phyloP scores from a whole-genome alignment of 2,888 invertebrate genomes.

The Anthoptus insignis region DNA sequence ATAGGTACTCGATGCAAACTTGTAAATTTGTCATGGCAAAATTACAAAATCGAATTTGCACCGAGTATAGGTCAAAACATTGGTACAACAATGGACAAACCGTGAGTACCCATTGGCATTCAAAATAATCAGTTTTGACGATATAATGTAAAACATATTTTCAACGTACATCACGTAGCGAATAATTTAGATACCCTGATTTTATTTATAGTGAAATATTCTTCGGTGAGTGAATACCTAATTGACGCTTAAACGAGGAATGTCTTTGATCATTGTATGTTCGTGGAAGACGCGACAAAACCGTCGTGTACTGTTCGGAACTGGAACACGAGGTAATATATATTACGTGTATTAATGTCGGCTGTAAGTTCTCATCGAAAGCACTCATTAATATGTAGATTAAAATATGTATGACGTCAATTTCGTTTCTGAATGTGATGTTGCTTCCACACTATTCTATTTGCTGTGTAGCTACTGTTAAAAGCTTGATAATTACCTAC shows the following conservation, averaged over 20 bases:
- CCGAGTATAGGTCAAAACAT: too few relatives aligned
- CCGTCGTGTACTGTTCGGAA: slow-evolving; percentile 29
- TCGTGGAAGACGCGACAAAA: slow-evolving; percentile 47
- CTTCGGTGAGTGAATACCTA: slow-evolving; percentile 39
- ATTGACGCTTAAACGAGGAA: slow-evolving; percentile 50
- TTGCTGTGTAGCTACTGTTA: too few relatives aligned
- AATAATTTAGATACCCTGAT: slow-evolving; percentile 11
- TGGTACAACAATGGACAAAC: too few relatives aligned
- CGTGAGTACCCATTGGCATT: too few relatives aligned
- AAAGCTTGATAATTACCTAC: too few relatives aligned
- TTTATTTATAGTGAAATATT: slow-evolving; percentile 37
- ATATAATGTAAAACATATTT: too few relatives aligned
- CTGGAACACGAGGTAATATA: slow-evolving; percentile 35
- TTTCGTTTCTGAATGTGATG: slow-evolving; percentile 11
- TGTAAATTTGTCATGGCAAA: too few relatives aligned
- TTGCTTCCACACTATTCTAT: slow-evolving; percentile 13
- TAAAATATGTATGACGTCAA: slow-evolving; percentile 24
- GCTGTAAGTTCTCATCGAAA: slow-evolving; percentile 34
- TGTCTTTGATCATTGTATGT: slow-evolving; percentile 54
- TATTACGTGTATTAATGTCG: slow-evolving; percentile 31
- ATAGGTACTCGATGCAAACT: too few relatives aligned
- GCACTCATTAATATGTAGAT: slow-evolving; percentile 33
- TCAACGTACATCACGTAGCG: too few relatives aligned
- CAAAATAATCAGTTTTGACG: too few relatives aligned
- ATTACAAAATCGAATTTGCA: too few relatives aligned